A percentile compares a stretch with the other conserved stretches of the same genome.
Evolutionary conservation across 1,140 invertebrate species (phyloP).

Genomic region (Augochlora pura): DNA sequence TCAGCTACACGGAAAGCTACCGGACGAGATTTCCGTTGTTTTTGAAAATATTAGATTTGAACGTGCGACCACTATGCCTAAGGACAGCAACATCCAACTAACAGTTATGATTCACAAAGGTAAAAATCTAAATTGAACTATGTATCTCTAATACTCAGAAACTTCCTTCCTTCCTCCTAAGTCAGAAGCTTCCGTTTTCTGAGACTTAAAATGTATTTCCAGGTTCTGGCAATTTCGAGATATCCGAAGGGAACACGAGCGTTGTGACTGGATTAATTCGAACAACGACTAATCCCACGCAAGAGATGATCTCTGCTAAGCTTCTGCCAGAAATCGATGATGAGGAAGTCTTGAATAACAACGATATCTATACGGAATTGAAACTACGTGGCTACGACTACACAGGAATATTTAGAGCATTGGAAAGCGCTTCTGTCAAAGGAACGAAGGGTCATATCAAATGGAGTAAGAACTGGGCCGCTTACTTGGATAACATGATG

Average conservation of each 20-base stretch:
- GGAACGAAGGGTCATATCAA: slow-evolving; percentile 79
- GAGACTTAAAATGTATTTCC: neutral
- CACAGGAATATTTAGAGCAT: slow-evolving; percentile 86
- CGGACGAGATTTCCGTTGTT: slow-evolving; percentile 88
- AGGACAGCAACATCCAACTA: slow-evolving; percentile 86
- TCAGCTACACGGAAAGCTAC: slow-evolving; percentile 86
- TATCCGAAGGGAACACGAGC: slow-evolving; percentile 88
- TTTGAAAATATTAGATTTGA: slow-evolving; percentile 93
- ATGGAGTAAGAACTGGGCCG: slow-evolving; percentile 93
- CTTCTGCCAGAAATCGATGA: slow-evolving; percentile 47
- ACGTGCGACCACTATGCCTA: slow-evolving; percentile 90
- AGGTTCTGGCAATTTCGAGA: slow-evolving; percentile 76
- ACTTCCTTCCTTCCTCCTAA: too few species aligned
- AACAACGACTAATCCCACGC: slow-evolving; percentile 76
- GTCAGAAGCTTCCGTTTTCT: too few species aligned
- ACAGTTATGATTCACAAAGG: slow-evolving; percentile 91
- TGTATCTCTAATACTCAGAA: neutral
- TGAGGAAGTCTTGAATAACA: slow-evolving; percentile 79
- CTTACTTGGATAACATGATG: slow-evolving; percentile 96
- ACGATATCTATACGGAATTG: slow-evolving; percentile 96
- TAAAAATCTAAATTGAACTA: neutral
- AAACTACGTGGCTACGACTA: slow-evolving; percentile 95
- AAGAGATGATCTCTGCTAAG: slow-evolving; percentile 66
- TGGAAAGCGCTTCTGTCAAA: slow-evolving; percentile 80
- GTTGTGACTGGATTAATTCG: slow-evolving; percentile 89